Evolutionary conservation across 2,797 vertebrate species (phyloP).

Genomic region (Hyperoplus immaculatus): DNA sequence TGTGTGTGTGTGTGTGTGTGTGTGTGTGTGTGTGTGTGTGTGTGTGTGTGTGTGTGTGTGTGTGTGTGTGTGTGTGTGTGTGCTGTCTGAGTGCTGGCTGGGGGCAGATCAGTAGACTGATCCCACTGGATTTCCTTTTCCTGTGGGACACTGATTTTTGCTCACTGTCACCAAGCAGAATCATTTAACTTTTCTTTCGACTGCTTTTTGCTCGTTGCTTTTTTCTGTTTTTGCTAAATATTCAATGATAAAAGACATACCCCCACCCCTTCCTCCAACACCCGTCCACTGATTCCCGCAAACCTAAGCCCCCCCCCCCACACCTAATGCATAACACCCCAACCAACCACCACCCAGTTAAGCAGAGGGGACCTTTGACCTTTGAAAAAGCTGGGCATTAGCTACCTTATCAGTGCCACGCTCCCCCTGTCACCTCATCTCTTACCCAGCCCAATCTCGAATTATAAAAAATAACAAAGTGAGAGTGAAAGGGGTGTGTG

Average conservation of each 20-base stretch:
- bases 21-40: constrained; percentile 38
- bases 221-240: constrained; percentile 25
- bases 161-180: constrained; percentile 54
- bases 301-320: not conserved
- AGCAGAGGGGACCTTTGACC: constrained; percentile 71
- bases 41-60: constrained; percentile 16
- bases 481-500: constrained; percentile 16
- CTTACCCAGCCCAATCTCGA: constrained; percentile 51
- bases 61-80: constrained; percentile 26
- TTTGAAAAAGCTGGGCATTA: constrained; percentile 74
- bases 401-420: constrained; percentile 82
- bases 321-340: constrained; percentile 4
- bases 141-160: constrained; percentile 66
- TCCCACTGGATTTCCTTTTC: constrained; percentile 79
- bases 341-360: constrained; percentile 38
- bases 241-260: constrained; percentile 7
- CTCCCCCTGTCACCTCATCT: constrained; percentile 75
- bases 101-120: constrained; percentile 75
- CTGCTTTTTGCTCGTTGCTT: constrained; percentile 11
- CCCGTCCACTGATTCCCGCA: not conserved
- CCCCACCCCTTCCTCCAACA: not conserved
- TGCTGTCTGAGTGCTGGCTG: constrained; percentile 55
- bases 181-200: constrained; percentile 17
- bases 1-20: constrained; percentile 54
- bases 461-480: constrained; percentile 79